A percentile compares a stretch with the other conserved stretches of the same genome.
phyloP scores from a whole-genome alignment of 2,888 invertebrate genomes.

The Melanostoma scalare region DNA sequence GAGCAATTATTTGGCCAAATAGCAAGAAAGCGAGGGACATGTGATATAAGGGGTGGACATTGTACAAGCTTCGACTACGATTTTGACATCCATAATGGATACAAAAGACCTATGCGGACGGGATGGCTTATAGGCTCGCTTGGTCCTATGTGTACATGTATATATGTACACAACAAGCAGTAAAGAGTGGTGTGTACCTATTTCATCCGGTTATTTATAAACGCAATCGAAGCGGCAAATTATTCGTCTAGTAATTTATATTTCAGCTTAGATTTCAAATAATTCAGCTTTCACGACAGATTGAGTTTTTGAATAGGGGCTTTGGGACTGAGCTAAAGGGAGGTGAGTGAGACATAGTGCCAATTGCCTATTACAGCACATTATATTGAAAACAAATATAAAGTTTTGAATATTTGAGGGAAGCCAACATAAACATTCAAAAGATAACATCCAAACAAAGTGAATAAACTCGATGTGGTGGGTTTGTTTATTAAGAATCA shows the following conservation, averaged over 20 bases:
- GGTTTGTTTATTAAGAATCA: no score
- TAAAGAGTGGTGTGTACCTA: slow-evolving; percentile 24
- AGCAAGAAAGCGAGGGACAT: slow-evolving; percentile 36
- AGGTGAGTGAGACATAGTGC: not conserved
- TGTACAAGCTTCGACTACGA: slow-evolving; percentile 19
- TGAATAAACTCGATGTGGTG: not conserved
- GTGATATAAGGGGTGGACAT: slow-evolving; percentile 5
- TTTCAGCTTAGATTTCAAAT: slow-evolving; percentile 67
- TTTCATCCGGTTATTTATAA: slow-evolving; percentile 69
- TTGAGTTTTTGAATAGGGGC: slow-evolving; percentile 53
- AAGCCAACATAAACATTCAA: not conserved
- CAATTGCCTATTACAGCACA: not conserved
- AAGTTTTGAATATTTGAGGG: not conserved
- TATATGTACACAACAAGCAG: not conserved
- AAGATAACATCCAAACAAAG: slow-evolving; percentile 4
- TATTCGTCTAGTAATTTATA: slow-evolving; percentile 67
- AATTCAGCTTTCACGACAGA: slow-evolving; percentile 67
- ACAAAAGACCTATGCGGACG: slow-evolving; percentile 32
- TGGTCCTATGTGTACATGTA: not conserved
- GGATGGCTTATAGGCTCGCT: not conserved
- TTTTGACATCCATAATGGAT: slow-evolving; percentile 55
- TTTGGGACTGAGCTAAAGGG: not conserved
- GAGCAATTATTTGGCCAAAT: slow-evolving; percentile 63
- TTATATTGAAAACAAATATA: not conserved
- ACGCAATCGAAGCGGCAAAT: slow-evolving; percentile 69